Evolutionary conservation across 2,113 vertebrate species (phyloP), one percentile per base, ranked within the genome.

Genomic region (Ramphastos sulfuratus): DNA sequence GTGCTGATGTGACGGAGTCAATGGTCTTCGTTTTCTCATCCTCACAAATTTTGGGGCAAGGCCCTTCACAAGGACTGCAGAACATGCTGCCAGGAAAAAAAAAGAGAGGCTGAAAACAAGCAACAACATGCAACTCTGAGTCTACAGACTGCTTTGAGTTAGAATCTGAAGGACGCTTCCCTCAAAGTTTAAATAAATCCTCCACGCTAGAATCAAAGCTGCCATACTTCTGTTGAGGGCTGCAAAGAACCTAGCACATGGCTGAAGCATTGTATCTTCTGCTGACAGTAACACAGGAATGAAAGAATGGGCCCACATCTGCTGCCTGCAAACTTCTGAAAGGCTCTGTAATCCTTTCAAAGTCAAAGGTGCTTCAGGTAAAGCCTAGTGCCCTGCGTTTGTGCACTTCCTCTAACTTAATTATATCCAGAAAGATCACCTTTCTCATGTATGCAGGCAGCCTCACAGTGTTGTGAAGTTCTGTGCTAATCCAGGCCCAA

Each of bases 1-100:
- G 99, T 50, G 99, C 99, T 12, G 99, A 98, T 0, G 99, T 98
- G 89, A 99, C 98, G 0, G 99, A 99, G 96, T 99, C 99, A 11
- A 99, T 99, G 93, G 98, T 97, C 94, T 98, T 98, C 0, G 97
- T 98, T 76, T 97, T 98, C 11, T 98, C 97, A 0, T 97, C 97
- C 19, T 97, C 96, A 54, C 99, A 99, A 70, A 98, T 96, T 93
- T 99, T 99, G 95, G 99, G 99, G 65, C 99, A 99, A 35, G 98
- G 98, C 18, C 99, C 99, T 67, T 99, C 99, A 59, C 99, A 99
- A 18, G 98, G 98, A 15, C 97, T 98, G 97, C 99, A 99, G 91
- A 98, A 98, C 98, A 99, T 99, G 82, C 99, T 99, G 98, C 84
- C 15, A 48, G 82, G 66, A 44, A 67, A 92, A 82, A 82, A 83